phyloP scores from a whole-genome alignment of 1,140 invertebrate species.

The Leptopilina clavipes region DNA sequence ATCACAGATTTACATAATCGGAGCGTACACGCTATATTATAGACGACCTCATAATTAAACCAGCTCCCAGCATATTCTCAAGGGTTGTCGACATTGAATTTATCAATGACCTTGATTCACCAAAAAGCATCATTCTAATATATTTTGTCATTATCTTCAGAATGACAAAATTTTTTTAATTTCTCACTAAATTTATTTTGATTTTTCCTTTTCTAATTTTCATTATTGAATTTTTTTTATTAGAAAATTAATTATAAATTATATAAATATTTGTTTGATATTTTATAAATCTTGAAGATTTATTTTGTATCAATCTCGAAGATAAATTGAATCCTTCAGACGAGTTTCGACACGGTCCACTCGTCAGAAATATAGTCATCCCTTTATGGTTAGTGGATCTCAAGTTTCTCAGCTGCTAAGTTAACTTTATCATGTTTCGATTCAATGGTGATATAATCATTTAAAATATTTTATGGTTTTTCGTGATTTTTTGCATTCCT shows the following conservation, averaged over 20 bases:
- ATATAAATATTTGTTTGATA: no score
- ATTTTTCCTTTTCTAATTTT: background rate
- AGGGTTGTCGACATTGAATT: conserved; percentile 26
- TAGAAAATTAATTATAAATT: background rate
- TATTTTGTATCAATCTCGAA: background rate
- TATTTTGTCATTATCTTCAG: no score
- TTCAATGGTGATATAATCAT: background rate
- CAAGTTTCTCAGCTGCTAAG: conserved; percentile 4
- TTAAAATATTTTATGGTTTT: background rate
- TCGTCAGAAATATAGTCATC: background rate
- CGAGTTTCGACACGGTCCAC: background rate
- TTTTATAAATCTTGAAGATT: no score
- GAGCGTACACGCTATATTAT: background rate
- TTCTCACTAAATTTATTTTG: background rate
- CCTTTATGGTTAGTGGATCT: conserved; percentile 18
- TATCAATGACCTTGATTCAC: background rate
- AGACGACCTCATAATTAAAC: conserved; percentile 23
- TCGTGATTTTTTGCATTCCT: no score
- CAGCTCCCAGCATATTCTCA: conserved; percentile 4
- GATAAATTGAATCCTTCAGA: conserved; percentile 1
- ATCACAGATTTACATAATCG: conserved; percentile 32
- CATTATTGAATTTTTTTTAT: background rate
- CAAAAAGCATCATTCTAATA: background rate
- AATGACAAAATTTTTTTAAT: no score
- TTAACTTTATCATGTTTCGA: conserved; percentile 4